Percentiles rank a stretch among this genome's conserved stretches.
These are phyloP conservation scores for Sebastes taczanowskii DNA, from an alignment of 2,797 vertebrate genomes.

Conservation along the genomic window DNA sequence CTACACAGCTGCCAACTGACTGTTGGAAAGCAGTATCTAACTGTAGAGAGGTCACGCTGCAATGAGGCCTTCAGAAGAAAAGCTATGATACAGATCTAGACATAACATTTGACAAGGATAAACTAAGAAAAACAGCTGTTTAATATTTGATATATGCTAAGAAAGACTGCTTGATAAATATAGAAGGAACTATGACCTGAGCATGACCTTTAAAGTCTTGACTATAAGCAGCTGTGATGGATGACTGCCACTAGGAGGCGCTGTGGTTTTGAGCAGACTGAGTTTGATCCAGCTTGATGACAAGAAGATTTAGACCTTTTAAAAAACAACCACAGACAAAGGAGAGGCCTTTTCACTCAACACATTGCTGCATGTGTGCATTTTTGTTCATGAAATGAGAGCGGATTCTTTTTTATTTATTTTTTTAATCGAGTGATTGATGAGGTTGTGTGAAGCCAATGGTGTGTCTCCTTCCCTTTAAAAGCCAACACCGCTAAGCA, in stretches of 20 bases:
- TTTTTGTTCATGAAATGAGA: slow-evolving; percentile 31
- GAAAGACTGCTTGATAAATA: not conserved
- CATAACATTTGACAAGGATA: not conserved
- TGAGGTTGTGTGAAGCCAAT: slow-evolving; percentile 64
- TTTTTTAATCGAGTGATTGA: slow-evolving; percentile 31
- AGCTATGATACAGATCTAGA: slow-evolving; percentile 1
- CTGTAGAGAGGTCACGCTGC: too few species aligned
- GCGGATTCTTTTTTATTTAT: not conserved
- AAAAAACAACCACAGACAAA: slow-evolving; percentile 81
- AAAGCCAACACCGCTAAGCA: slow-evolving; percentile 78
- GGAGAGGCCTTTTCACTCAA: slow-evolving; percentile 39
- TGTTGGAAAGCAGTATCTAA: too few species aligned
- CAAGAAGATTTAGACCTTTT: not conserved
- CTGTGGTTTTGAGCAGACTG: not conserved
- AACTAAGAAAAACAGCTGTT: slow-evolving; percentile 13
- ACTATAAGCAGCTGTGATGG: not conserved
- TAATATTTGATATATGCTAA: slow-evolving; percentile 7
- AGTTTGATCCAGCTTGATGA: not conserved
- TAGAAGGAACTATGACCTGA: not conserved
- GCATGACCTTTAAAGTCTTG: not conserved
- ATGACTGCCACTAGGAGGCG: not conserved
- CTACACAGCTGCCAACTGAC: not conserved
- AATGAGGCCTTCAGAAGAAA: not conserved
- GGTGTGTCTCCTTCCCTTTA: slow-evolving; percentile 73
- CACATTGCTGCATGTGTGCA: slow-evolving; percentile 59